A percentile compares a stretch with the other conserved stretches of the same genome.
Conservation (phyloP, 1,140 invertebrate genomes). For the Eriosoma lanigerum region DNA sequence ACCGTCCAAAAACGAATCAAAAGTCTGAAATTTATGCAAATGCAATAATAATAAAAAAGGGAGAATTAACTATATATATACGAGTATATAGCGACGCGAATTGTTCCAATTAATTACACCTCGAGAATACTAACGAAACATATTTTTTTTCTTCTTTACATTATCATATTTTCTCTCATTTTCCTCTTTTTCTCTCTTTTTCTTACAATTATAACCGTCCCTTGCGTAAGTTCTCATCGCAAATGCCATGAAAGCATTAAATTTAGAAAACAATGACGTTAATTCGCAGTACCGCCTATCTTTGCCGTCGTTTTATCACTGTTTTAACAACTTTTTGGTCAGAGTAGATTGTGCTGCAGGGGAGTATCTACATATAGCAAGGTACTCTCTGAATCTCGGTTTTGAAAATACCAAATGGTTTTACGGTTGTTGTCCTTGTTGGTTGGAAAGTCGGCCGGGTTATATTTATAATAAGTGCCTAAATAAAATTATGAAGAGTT, state of each 20-base stretch:
- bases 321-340: slow-evolving; percentile 47
- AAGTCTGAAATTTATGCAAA: slow-evolving; percentile 43
- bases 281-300: slow-evolving; percentile 33
- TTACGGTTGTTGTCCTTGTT: background rate
- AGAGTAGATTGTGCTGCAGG: background rate
- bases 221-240: background rate
- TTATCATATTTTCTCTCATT: slow-evolving; percentile 10
- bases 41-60: slow-evolving; percentile 29
- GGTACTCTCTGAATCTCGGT: background rate
- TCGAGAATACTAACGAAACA: slow-evolving; percentile 37
- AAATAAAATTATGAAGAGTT: too few species aligned
- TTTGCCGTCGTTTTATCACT: slow-evolving; percentile 25
- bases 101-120: slow-evolving; percentile 51
- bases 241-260: slow-evolving; percentile 28
- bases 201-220: background rate
- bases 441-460: background rate
- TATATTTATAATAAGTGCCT: background rate
- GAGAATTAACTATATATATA: background rate
- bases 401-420: slow-evolving; percentile 17
- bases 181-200: background rate
- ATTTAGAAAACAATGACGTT: slow-evolving; percentile 50
- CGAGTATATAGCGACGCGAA: background rate
- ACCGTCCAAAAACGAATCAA: slow-evolving; percentile 15
- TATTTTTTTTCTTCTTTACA: slow-evolving; percentile 27
- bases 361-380: background rate